Conservation (phyloP, 2,888 invertebrate species). For the Geophilus truncorum region DNA sequence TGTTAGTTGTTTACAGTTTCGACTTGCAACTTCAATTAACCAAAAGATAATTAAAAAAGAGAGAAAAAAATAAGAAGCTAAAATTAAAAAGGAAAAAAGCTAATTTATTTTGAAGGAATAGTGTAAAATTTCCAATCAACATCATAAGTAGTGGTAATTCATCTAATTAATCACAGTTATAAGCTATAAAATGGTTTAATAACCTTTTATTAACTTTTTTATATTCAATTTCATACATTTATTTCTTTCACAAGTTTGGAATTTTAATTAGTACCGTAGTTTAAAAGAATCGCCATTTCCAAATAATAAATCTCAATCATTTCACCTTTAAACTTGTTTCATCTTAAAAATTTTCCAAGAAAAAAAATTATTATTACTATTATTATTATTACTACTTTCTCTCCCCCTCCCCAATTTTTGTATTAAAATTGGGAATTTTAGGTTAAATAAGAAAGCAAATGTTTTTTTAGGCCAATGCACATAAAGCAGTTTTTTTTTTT, state of each 20-base stretch:
- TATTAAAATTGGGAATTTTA: not conserved
- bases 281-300: too few species aligned
- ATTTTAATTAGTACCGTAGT: too few species aligned
- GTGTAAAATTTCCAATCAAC: not conserved
- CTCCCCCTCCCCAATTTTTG: not conserved
- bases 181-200: not conserved
- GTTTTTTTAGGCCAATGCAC: not conserved
- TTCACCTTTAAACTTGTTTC: not conserved
- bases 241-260: too few species aligned
- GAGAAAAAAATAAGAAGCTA: not conserved
- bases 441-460: slow-evolving; percentile 10
- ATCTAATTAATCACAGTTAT: not conserved
- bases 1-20: not conserved
- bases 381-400: not conserved
- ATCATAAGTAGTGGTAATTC: not conserved
- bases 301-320: not conserved
- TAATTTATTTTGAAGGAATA: not conserved
- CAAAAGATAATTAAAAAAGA: not conserved
- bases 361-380: not conserved
- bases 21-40: slow-evolving; percentile 7
- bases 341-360: not conserved
- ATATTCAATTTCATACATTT: too few species aligned
- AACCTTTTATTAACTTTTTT: too few species aligned
- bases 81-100: not conserved
- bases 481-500: not conserved